Percentiles rank a stretch among this genome's conserved stretches.
phyloP scores from a whole-genome alignment of 2,797 vertebrate species.

The Macroramphosus scolopax region DNA sequence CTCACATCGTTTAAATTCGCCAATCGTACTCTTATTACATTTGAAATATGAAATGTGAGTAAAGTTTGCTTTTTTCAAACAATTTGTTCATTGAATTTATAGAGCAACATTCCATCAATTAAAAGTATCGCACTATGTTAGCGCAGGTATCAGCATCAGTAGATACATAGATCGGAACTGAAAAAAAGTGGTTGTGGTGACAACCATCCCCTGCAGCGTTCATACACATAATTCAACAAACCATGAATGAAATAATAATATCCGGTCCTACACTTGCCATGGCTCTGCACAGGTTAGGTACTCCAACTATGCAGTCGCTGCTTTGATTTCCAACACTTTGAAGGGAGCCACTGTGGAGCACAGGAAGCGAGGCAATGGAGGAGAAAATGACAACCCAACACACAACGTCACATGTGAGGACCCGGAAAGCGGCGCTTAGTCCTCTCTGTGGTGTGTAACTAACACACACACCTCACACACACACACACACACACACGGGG shows the following conservation, averaged over 20 bases:
- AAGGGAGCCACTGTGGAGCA: constrained; percentile 52
- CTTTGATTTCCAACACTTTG: constrained; percentile 51
- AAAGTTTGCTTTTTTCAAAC: too few relatives aligned
- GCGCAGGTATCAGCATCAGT: too few relatives aligned
- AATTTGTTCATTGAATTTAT: too few relatives aligned
- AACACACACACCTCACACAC: not conserved
- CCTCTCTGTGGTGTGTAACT: constrained; percentile 11
- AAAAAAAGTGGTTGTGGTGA: too few relatives aligned
- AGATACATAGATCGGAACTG: too few relatives aligned
- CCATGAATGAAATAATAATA: constrained; percentile 13
- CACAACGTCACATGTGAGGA: constrained; percentile 31
- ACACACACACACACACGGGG: constrained; percentile 3
- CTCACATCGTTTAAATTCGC: too few relatives aligned
- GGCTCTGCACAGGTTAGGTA: constrained; percentile 37
- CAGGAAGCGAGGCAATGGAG: constrained; percentile 43
- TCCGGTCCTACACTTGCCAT: not conserved
- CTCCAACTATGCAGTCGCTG: constrained; percentile 46
- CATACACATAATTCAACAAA: constrained; percentile 10
- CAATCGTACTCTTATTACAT: too few relatives aligned
- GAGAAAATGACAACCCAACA: constrained; percentile 48
- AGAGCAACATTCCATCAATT: too few relatives aligned
- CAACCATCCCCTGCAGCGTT: too few relatives aligned
- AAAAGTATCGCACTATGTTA: too few relatives aligned
- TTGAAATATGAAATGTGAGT: too few relatives aligned
- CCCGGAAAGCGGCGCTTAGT: constrained; percentile 24